Evolutionary conservation across 2,113 vertebrate genomes (phyloP).

Genomic region (Centrocercus urophasianus): DNA sequence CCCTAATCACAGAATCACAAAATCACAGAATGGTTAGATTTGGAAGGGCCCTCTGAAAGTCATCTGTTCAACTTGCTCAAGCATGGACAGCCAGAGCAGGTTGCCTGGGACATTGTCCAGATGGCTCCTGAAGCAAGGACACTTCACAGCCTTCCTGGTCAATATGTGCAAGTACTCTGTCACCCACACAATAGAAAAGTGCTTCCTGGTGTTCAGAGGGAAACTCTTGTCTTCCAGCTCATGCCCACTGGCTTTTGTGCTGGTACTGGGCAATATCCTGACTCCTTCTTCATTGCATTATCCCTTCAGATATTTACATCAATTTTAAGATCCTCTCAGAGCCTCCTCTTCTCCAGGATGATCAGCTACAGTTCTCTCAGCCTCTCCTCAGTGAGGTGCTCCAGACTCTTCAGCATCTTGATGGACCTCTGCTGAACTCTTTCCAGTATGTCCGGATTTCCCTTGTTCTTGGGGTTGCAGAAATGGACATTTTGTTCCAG

Average conservation of each 20-base stretch:
- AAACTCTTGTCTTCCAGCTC: neutral
- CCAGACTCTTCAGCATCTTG: neutral
- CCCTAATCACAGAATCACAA: neutral
- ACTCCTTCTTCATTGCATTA: neutral
- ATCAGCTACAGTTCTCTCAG: neutral
- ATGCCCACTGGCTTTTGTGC: neutral
- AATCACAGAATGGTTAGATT: neutral
- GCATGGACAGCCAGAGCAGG: neutral
- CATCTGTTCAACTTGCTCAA: neutral
- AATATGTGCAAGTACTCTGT: neutral
- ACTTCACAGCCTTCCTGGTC: neutral
- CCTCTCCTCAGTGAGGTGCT: neutral
- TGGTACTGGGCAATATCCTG: neutral
- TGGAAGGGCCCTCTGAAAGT: neutral
- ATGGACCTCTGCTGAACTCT: neutral
- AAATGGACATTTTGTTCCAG: neutral
- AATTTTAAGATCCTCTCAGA: neutral
- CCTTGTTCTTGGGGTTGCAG: neutral
- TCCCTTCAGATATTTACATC: neutral
- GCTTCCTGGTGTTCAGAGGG: neutral
- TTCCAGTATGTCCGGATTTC: neutral
- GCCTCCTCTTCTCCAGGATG: neutral
- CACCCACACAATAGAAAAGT: neutral
- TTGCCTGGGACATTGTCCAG: neutral
- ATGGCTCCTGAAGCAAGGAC: neutral